These are phyloP conservation scores for Anarhynchus alexandrinus DNA, from an alignment of 2,113 vertebrate genomes.

Conservation along the genomic window DNA sequence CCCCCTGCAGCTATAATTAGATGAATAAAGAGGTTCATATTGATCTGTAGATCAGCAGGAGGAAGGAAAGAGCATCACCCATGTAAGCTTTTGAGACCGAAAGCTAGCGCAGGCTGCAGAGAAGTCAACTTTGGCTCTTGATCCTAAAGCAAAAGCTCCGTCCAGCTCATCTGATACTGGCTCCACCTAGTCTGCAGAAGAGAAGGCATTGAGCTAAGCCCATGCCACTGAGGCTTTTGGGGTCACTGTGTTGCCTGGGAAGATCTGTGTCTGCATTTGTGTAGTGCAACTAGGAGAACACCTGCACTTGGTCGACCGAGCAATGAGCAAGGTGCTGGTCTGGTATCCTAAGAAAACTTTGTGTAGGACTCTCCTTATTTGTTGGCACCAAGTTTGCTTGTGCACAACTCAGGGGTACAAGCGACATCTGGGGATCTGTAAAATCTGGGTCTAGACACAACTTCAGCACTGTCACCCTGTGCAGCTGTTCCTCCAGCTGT, in stretches of 20 bases:
- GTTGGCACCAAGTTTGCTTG: neutral
- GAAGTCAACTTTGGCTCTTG: neutral
- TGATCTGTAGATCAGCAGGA: conserved; percentile 27
- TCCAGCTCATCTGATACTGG: neutral
- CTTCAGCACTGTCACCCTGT: neutral
- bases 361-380: neutral
- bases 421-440: neutral
- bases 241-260: neutral
- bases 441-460: neutral
- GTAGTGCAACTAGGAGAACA: neutral
- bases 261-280: neutral
- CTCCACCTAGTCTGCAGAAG: neutral
- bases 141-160: neutral
- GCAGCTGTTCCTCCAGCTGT: neutral
- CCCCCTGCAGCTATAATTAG: conserved; percentile 39
- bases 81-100: neutral
- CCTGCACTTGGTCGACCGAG: neutral
- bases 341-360: neutral
- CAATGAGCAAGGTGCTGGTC: neutral
- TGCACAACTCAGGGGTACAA: neutral
- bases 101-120: neutral
- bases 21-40: conserved; percentile 41
- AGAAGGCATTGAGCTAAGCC: neutral
- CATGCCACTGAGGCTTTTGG: neutral
- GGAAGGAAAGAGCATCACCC: neutral